phyloP scores from a whole-genome alignment of 2,797 vertebrate genomes.

The Nannoperca obscura region DNA sequence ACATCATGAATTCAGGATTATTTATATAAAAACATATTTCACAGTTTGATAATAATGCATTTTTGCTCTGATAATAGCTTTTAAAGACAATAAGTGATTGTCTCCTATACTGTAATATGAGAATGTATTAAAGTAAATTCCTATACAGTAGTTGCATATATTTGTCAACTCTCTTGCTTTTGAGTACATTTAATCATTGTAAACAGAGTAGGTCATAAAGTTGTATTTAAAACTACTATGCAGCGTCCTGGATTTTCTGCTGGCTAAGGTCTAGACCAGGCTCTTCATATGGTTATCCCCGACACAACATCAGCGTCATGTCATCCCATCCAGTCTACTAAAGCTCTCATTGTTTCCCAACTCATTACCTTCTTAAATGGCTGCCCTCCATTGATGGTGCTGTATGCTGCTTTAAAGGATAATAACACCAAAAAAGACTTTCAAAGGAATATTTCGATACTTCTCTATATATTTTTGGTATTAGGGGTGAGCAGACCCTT shows the following conservation, averaged over 20 bases:
- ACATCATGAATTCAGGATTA: background rate
- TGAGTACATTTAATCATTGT: background rate
- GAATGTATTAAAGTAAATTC: background rate
- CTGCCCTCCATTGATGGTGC: background rate
- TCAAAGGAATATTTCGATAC: background rate
- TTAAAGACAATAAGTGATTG: background rate
- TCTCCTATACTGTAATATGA: background rate
- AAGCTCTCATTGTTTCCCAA: conserved; percentile 1
- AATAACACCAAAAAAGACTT: background rate
- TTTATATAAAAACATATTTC: background rate
- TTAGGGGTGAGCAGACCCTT: too few species aligned
- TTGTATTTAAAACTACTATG: background rate
- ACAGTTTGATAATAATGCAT: background rate
- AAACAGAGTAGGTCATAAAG: background rate
- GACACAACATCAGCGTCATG: background rate
- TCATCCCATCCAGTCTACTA: background rate
- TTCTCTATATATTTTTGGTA: too few species aligned
- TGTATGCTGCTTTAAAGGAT: background rate
- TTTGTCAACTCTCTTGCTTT: background rate
- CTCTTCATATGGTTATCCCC: background rate
- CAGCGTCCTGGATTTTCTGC: background rate
- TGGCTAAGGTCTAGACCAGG: background rate
- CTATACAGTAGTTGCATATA: background rate
- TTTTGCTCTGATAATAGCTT: background rate
- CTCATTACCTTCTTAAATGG: background rate